Percentiles rank a stretch among this genome's conserved stretches.
Conservation (phyloP, 2,113 vertebrate species). For the Corydoras sp. region DNA sequence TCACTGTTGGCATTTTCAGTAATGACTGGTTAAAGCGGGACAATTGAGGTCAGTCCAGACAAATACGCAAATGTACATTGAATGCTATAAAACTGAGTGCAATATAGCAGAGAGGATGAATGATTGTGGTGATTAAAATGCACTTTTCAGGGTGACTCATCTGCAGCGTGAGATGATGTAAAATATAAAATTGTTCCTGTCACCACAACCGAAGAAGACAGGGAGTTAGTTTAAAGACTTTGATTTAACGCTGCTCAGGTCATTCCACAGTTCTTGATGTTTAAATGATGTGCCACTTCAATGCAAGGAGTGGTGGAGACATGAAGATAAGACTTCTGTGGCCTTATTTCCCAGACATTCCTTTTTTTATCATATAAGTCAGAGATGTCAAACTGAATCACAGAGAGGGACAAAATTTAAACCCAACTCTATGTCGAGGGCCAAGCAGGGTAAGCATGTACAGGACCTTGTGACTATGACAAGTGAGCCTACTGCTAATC, state of each 20-base stretch:
- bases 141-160: conserved; percentile 23
- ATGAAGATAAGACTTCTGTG: no score
- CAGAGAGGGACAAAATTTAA: no score
- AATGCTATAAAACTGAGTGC: conserved; percentile 18
- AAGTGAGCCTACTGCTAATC: no score
- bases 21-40: background rate
- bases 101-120: conserved; percentile 4
- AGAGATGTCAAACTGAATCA: no score
- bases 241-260: background rate
- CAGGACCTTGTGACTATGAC: no score
- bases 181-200: background rate
- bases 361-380: no score
- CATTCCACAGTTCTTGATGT: background rate
- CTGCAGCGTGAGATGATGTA: conserved; percentile 13
- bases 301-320: background rate
- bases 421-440: no score
- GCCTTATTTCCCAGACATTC: no score
- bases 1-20: background rate
- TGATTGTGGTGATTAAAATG: conserved; percentile 20
- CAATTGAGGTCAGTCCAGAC: background rate
- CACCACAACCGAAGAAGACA: background rate
- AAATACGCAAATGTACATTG: background rate
- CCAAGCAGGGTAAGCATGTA: no score
- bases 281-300: background rate
- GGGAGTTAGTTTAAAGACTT: background rate